Evolutionary conservation across 2,113 vertebrate species (phyloP).

Genomic region (Rhagologus leucostigma): DNA sequence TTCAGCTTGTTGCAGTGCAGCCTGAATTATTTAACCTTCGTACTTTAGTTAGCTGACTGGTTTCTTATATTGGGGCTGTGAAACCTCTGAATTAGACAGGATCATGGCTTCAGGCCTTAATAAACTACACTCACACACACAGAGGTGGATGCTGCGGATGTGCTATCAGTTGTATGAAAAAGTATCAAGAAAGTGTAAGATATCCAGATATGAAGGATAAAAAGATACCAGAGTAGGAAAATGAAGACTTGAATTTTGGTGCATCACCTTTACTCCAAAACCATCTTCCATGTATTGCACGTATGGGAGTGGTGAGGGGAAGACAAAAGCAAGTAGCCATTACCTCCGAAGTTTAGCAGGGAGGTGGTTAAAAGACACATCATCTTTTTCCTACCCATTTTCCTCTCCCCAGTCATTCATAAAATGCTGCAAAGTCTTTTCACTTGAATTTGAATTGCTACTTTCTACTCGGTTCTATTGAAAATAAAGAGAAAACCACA

Average conservation of each 20-base stretch:
- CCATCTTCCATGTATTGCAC: background rate
- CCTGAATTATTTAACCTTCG: background rate
- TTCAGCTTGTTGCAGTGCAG: background rate
- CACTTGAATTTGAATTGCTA: background rate
- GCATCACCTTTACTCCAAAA: background rate
- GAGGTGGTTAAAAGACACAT: background rate
- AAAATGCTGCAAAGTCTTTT: background rate
- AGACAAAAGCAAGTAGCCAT: background rate
- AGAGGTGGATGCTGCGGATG: background rate
- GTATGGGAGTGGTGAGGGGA: background rate
- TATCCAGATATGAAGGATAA: background rate
- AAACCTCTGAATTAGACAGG: background rate
- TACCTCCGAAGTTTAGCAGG: background rate
- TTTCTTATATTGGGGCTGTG: background rate
- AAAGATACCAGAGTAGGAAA: background rate
- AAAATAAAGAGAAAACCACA: background rate
- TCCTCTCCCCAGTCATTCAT: background rate
- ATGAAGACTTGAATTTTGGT: background rate
- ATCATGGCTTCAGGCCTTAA: background rate
- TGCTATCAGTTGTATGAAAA: background rate
- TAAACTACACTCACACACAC: background rate
- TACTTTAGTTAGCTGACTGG: background rate
- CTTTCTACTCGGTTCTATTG: background rate
- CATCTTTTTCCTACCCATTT: background rate
- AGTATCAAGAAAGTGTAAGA: background rate